Conservation (phyloP, 2,888 invertebrate species). For the Chalcis sispes region DNA sequence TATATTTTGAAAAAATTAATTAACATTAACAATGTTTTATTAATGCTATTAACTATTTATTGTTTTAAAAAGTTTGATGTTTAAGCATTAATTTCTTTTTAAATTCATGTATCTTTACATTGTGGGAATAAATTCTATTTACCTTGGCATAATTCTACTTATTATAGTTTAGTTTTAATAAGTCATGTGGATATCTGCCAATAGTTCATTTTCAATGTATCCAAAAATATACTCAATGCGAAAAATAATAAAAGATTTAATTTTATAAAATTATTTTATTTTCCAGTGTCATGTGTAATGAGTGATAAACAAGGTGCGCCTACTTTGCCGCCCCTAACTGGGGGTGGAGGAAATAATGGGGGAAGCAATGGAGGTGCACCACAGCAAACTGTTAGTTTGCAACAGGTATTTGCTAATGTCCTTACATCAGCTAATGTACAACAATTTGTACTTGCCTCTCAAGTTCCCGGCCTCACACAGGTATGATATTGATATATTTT, state of each 20-base stretch:
- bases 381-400: constrained; percentile 67
- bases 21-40: too few relatives aligned
- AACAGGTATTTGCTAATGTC: constrained; percentile 67
- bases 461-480: constrained; percentile 78
- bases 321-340: constrained; percentile 74
- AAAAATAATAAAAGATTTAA: not conserved
- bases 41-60: too few relatives aligned
- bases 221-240: not conserved
- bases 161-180: not conserved
- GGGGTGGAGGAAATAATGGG: constrained; percentile 74
- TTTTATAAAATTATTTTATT: constrained; percentile 20
- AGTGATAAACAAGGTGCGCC: constrained; percentile 75
- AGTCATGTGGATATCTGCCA: constrained; percentile 21
- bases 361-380: constrained; percentile 68
- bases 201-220: not conserved
- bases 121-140: constrained; percentile 2
- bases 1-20: too few relatives aligned
- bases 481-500: constrained; percentile 67
- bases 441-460: constrained; percentile 75
- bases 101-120: not conserved
- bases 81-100: too few relatives aligned
- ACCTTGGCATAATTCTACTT: constrained; percentile 1
- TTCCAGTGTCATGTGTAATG: constrained; percentile 75
- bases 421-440: constrained; percentile 73
- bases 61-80: too few relatives aligned